Percentiles rank a stretch among this genome's conserved stretches.
Conservation (phyloP, 2,888 invertebrate genomes). For the Melanargia galathea region DNA sequence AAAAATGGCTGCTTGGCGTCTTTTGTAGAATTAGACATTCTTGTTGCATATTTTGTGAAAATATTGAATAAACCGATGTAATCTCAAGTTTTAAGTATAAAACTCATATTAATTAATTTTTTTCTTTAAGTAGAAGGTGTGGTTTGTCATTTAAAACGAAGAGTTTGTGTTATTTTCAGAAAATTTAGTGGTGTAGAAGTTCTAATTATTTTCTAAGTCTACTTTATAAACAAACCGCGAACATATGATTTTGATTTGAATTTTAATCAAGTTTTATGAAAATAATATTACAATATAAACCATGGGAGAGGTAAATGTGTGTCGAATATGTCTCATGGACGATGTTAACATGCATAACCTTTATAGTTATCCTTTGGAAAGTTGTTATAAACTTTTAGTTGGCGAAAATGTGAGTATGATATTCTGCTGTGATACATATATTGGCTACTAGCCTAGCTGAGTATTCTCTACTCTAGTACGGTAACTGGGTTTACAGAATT, state of each 20-base stretch:
- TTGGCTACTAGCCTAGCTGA: too few relatives aligned
- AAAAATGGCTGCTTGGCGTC: constrained; percentile 58
- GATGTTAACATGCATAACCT: constrained; percentile 63
- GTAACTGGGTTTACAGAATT: too few relatives aligned
- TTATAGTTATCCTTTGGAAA: constrained; percentile 54
- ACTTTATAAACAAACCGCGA: constrained; percentile 53
- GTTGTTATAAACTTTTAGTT: constrained; percentile 58
- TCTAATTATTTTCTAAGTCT: constrained; percentile 73
- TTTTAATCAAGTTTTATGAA: constrained; percentile 13
- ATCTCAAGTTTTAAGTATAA: constrained; percentile 34
- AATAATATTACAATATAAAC: constrained; percentile 17
- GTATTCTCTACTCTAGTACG: too few relatives aligned
- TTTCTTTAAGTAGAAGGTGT: constrained; percentile 10
- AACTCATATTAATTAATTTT: constrained; percentile 25
- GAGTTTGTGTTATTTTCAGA: constrained; percentile 18
- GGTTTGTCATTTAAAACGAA: constrained; percentile 4
- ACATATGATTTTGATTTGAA: constrained; percentile 52
- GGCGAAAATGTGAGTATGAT: constrained; percentile 59
- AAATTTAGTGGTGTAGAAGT: constrained; percentile 47
- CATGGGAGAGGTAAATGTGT: constrained; percentile 65
- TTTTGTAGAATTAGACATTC: constrained; percentile 65
- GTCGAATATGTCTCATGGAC: constrained; percentile 65
- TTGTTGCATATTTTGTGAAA: constrained; percentile 43
- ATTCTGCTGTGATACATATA: too few relatives aligned
- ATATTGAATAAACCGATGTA: constrained; percentile 9